phyloP scores from a whole-genome alignment of 2,888 invertebrate species.

The Ectemnius cavifrons region DNA sequence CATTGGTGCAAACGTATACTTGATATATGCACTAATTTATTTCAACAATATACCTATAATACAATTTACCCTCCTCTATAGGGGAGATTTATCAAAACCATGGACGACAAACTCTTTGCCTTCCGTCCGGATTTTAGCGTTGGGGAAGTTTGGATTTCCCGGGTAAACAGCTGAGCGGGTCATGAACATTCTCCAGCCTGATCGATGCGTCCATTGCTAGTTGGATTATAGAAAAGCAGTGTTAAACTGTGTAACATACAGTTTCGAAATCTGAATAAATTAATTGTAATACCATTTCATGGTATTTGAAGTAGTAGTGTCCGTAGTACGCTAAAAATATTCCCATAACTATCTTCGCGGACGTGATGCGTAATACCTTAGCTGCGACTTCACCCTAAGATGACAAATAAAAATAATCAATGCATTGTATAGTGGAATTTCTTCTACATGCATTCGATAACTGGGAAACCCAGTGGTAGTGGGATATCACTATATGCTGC shows the following conservation, averaged over 20 bases:
- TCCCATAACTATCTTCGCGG: constrained; percentile 82
- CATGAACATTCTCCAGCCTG: constrained; percentile 84
- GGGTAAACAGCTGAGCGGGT: constrained; percentile 82
- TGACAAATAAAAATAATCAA: constrained; percentile 57
- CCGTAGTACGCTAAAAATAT: constrained; percentile 79
- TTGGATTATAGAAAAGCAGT: too few relatives aligned
- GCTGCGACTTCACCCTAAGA: constrained; percentile 82
- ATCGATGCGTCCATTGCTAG: constrained; percentile 82
- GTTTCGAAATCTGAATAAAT: constrained; percentile 2
- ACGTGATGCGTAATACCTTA: constrained; percentile 80
- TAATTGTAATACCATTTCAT: constrained; percentile 83
- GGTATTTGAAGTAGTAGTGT: constrained; percentile 91
- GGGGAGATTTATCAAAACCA: constrained; percentile 72
- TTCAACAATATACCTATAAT: not conserved
- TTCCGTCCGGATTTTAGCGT: constrained; percentile 78
- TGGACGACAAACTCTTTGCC: constrained; percentile 85
- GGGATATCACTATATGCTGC: too few relatives aligned
- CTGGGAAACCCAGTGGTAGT: too few relatives aligned
- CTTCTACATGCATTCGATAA: too few relatives aligned
- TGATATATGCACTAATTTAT: not conserved
- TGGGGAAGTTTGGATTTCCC: constrained; percentile 86
- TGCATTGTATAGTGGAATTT: not conserved
- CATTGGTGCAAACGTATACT: not conserved
- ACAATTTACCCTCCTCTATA: not conserved
- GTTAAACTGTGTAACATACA: not conserved